phyloP scores from a whole-genome alignment of 2,888 invertebrate species.

The Eurytoma adleriae region DNA sequence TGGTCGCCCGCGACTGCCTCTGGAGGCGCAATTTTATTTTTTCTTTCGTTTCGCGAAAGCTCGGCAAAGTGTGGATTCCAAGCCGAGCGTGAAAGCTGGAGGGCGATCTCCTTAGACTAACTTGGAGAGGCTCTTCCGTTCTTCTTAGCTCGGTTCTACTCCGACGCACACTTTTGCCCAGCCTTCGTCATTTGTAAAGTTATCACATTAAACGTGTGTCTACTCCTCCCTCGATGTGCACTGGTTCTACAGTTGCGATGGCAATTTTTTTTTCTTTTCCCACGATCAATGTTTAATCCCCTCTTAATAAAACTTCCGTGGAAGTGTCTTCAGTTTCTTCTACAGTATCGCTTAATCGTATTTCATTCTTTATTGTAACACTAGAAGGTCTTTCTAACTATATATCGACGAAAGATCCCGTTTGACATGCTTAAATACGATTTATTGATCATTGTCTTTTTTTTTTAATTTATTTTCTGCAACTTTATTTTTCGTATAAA shows the following conservation, averaged over 20 bases:
- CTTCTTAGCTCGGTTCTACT: slow-evolving; percentile 9
- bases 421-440: slow-evolving; percentile 8
- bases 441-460: slow-evolving; percentile 5
- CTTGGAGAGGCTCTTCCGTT: neutral
- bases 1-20: no score
- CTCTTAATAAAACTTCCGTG: slow-evolving; percentile 4
- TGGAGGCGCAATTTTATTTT: slow-evolving; percentile 1
- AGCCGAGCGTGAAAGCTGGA: neutral
- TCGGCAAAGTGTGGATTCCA: slow-evolving; percentile 11
- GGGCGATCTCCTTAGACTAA: slow-evolving; percentile 8
- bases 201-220: slow-evolving; percentile 29
- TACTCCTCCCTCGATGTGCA: slow-evolving; percentile 7
- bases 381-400: slow-evolving; percentile 32
- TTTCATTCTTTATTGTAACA: slow-evolving; percentile 24
- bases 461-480: slow-evolving; percentile 45
- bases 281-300: slow-evolving; percentile 31
- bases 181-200: slow-evolving; percentile 7
- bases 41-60: slow-evolving; percentile 6
- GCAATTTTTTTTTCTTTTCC: neutral
- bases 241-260: slow-evolving; percentile 25
- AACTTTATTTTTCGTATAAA: slow-evolving; percentile 42
- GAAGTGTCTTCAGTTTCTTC: slow-evolving; percentile 33
- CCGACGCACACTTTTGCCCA: slow-evolving; percentile 12
- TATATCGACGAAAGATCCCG: slow-evolving; percentile 31
- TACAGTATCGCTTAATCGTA: slow-evolving; percentile 20